Evolutionary conservation across 2,113 vertebrate genomes (phyloP), one percentile per base, ranked within the genome.

Genomic region (Chauna torquata): DNA sequence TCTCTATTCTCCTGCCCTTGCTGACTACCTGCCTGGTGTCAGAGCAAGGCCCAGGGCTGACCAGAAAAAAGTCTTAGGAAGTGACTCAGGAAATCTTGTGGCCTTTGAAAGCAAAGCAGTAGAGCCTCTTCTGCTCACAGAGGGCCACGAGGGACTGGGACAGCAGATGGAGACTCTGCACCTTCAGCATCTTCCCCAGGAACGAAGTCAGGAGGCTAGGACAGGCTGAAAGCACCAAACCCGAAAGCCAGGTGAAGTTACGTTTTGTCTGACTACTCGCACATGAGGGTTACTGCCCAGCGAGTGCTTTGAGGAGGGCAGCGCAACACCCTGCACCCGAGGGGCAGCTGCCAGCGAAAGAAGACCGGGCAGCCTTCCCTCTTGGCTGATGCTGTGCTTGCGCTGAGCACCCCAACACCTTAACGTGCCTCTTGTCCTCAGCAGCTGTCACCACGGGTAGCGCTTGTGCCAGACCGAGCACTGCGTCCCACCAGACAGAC

Each of bases 141-240:
- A 66, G 20, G 11, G 10, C 2, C 47, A 28, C 0, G 6, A 23
- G 42, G 66, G 4, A 47, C 34, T 27, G 22, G 44, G 36, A 50
- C 23, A 86, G 55, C 72, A 91, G 45, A 28, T 12, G 28, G 32
- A 40, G 61, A 40, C 58, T n/a, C 6, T 2, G 47, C 9, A 42
- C 0, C 0, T 16, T 20, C 54, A 28, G 49, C 3, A 3, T 32
- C 8, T 6, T 6, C 27, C 24, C 25, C 45, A 54, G 36, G 42
- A 88, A 57, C 8, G 25, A 59, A 69, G 50, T 44, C 79, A 47
- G n/a, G 27, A 65, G 16, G 19, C 59, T 66, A 58, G 50, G 42
- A 44, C 3, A 59, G 57, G n/a, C 1, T 30, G 16, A 36, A 66
- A 93, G 36, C 8, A 44, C 8, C 27, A 74, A 47, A 82, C 13